Conservation (phyloP, 2,113 vertebrate genomes). For the Eleginops maclovinus region DNA sequence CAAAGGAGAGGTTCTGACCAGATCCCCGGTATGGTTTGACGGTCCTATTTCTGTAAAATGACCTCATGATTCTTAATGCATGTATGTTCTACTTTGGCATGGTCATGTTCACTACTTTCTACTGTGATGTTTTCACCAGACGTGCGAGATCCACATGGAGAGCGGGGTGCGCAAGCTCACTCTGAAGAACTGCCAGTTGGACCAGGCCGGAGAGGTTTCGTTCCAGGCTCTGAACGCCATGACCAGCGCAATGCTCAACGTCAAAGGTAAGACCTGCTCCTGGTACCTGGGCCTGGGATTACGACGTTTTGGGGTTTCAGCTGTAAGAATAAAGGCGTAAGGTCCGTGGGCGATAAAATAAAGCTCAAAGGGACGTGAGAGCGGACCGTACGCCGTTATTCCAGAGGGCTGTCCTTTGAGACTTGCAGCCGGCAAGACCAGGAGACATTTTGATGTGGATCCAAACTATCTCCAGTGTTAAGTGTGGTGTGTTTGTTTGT, state of each 20-base stretch:
- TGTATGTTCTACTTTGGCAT: not conserved
- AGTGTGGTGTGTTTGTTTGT: not conserved
- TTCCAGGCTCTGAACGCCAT: slow-evolving; percentile 94
- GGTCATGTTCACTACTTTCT: not conserved
- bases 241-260: slow-evolving; percentile 92
- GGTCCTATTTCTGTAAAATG: not conserved
- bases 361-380: slow-evolving; percentile 13
- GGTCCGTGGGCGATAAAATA: slow-evolving; percentile 39
- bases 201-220: slow-evolving; percentile 95
- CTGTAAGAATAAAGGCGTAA: slow-evolving; percentile 51
- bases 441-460: not conserved
- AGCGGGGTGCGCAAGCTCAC: slow-evolving; percentile 90
- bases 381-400: slow-evolving; percentile 59
- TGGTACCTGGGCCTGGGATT: not conserved
- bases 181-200: slow-evolving; percentile 92
- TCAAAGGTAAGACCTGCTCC: slow-evolving; percentile 88
- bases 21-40: slow-evolving; percentile 90
- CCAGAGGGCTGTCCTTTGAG: not conserved
- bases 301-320: not conserved
- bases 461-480: not conserved
- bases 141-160: slow-evolving; percentile 93
- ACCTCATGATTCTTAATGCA: not conserved
- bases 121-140: slow-evolving; percentile 79
- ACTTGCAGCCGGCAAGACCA: not conserved
- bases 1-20: slow-evolving; percentile 92